Evolutionary conservation across 2,113 vertebrate genomes (phyloP).

Genomic region (Urocolius indicus): DNA sequence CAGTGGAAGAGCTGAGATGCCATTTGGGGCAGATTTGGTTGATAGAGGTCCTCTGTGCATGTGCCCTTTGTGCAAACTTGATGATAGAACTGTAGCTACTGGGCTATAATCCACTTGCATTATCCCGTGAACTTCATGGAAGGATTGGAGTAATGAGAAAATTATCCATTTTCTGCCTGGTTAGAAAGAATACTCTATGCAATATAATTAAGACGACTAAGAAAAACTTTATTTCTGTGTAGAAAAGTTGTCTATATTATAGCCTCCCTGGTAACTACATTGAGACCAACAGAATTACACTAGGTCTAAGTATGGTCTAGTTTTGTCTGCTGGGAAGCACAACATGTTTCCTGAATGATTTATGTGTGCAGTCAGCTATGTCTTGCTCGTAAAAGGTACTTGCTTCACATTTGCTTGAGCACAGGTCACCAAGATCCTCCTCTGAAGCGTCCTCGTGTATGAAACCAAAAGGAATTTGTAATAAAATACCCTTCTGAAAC

Average conservation of each 20-base stretch:
- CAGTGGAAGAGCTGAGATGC: neutral
- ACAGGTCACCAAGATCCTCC: neutral
- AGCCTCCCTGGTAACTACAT: neutral
- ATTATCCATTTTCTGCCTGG: neutral
- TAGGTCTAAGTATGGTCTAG: neutral
- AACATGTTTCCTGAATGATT: neutral
- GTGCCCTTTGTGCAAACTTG: neutral
- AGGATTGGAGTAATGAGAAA: neutral
- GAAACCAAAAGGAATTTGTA: slow-evolving; percentile 42
- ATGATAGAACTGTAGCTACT: neutral
- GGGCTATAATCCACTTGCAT: neutral
- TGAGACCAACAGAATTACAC: neutral
- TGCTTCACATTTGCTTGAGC: neutral
- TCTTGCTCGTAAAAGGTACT: neutral
- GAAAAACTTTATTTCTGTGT: neutral
- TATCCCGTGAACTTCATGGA: neutral
- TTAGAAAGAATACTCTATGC: neutral
- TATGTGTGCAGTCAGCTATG: neutral
- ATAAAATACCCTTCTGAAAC: slow-evolving; percentile 31
- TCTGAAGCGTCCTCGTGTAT: neutral
- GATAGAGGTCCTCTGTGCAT: neutral
- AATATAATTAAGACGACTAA: neutral
- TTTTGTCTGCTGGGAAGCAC: neutral
- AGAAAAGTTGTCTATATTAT: neutral
- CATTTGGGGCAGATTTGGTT: neutral